Percentiles rank a stretch among this genome's conserved stretches.
Evolutionary conservation across 37 sponge, comb jelly and placozoan species (phyloP).

Genomic region (Chondrosia reniformis): DNA sequence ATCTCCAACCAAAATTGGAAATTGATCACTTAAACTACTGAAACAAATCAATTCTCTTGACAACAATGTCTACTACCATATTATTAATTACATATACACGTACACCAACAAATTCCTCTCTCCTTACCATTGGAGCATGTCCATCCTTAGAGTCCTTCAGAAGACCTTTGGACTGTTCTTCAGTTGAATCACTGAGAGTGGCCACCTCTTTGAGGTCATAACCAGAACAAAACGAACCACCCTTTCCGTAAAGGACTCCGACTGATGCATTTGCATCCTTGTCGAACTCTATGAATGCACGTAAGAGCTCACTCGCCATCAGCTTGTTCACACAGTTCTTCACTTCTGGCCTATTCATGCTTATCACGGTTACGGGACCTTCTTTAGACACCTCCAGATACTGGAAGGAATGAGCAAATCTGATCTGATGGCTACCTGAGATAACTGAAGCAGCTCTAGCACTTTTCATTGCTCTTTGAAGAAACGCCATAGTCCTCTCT

Average conservation of each 20-base stretch:
- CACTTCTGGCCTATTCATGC: conserved; percentile 51
- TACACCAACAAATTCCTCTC: not conserved
- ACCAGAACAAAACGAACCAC: conserved; percentile 68
- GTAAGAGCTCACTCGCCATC: conserved; percentile 44
- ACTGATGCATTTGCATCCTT: conserved; percentile 1
- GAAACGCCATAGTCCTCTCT: too few species aligned
- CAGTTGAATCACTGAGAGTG: not conserved
- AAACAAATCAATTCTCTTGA: too few species aligned
- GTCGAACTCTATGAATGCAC: conserved; percentile 48
- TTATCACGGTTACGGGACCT: too few species aligned
- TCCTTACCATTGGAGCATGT: conserved; percentile 52
- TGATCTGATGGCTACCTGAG: too few species aligned
- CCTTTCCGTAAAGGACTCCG: conserved; percentile 50
- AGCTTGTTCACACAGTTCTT: conserved; percentile 48
- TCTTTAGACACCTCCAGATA: too few species aligned
- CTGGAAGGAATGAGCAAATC: too few species aligned
- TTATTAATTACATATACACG: not conserved
- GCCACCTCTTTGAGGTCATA: conserved; percentile 69
- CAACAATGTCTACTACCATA: not conserved
- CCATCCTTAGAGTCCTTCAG: not conserved
- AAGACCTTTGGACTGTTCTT: not conserved
- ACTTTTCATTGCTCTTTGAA: too few species aligned
- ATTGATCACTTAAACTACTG: too few species aligned
- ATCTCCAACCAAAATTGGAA: too few species aligned
- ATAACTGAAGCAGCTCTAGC: too few species aligned